These are phyloP conservation scores for Equus quagga DNA, from an alignment of 2,113 vertebrate species.

Conservation along the genomic window DNA sequence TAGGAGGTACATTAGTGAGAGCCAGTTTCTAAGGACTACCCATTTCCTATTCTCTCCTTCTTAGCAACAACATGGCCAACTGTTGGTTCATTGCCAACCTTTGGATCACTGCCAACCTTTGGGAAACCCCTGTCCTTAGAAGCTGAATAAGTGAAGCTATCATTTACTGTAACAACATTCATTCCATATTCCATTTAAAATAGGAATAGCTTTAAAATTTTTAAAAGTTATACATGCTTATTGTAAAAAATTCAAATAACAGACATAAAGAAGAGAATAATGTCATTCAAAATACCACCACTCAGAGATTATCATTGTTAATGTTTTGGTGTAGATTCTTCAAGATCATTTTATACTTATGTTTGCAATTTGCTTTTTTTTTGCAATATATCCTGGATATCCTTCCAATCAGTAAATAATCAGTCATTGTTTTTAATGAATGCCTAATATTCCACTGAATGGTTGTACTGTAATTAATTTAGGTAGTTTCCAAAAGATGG, in stretches of 20 bases:
- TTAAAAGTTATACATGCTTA: background rate
- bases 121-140: constrained; percentile 22
- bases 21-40: constrained; percentile 30
- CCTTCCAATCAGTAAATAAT: background rate
- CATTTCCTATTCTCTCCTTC: constrained; percentile 52
- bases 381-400: background rate
- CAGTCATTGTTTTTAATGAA: background rate
- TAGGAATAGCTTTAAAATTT: constrained; percentile 7
- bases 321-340: background rate
- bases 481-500: background rate
- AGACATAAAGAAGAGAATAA: constrained; percentile 23
- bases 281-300: background rate
- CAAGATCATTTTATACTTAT: background rate
- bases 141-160: constrained; percentile 13
- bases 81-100: constrained; percentile 12
- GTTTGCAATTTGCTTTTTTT: background rate
- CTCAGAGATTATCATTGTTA: background rate
- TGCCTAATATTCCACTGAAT: background rate
- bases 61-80: background rate
- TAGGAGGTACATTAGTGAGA: constrained; percentile 9
- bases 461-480: constrained; percentile 33
- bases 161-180: constrained; percentile 2
- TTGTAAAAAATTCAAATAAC: constrained; percentile 19
- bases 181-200: constrained; percentile 24
- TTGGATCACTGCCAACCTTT: constrained; percentile 28